phyloP scores from a whole-genome alignment of 1,140 invertebrate species.

The Procambarus clarkii region DNA sequence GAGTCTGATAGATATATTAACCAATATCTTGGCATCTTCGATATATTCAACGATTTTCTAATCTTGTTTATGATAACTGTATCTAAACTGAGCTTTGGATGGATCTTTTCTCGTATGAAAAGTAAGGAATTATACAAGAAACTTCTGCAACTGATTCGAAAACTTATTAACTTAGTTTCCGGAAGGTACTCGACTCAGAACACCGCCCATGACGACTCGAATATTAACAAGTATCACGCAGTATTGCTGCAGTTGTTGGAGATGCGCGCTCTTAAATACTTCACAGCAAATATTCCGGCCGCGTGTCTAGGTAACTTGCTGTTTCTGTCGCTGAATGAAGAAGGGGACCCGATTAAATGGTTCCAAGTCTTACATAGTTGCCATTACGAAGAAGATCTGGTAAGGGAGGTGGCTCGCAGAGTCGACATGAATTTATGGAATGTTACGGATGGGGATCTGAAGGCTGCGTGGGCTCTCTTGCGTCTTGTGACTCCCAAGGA shows the following conservation, averaged over 20 bases:
- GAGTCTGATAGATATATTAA: neutral
- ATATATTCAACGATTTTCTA: neutral
- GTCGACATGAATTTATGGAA: neutral
- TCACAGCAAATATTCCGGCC: neutral
- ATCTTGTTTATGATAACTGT: neutral
- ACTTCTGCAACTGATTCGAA: neutral
- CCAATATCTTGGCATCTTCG: constrained; percentile 20
- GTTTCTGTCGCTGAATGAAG: neutral
- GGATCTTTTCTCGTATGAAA: neutral
- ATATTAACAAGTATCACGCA: neutral
- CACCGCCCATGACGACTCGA: too few species aligned
- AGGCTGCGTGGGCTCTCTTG: neutral
- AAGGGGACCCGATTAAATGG: neutral
- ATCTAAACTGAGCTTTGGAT: constrained; percentile 18
- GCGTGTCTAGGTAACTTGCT: neutral
- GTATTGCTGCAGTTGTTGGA: constrained; percentile 9
- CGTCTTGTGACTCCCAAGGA: neutral
- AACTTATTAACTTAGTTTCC: neutral
- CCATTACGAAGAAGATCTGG: neutral
- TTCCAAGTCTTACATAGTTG: constrained; percentile 11
- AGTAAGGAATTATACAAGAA: neutral
- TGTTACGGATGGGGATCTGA: neutral
- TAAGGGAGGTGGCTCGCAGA: neutral
- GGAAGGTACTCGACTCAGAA: neutral
- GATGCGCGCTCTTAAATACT: neutral